Evolutionary conservation across 2,888 invertebrate genomes (phyloP), one percentile per base, ranked within the genome.

Genomic region (Drosophila acutilabella): DNA sequence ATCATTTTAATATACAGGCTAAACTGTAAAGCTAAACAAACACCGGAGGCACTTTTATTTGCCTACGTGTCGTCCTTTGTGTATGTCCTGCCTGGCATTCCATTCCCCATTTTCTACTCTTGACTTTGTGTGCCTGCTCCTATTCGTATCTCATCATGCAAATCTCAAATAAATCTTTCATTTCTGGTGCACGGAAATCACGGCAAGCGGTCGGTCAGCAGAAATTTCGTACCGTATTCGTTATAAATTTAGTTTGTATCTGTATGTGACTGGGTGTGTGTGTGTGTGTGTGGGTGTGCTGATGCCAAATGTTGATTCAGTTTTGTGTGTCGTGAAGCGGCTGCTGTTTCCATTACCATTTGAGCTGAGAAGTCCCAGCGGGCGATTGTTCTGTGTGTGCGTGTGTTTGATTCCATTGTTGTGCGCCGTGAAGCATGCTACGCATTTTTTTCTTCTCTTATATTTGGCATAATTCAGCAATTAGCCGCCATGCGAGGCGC

Each of bases 81-180:
- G 69, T 51, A 4, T 45, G 48, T 26, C 38, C 40, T 11, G 16
- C 26, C 6, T 10, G 2, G 8, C 2, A 20, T 18, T 30, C 14
- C 48, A 36, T 48, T 41, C 41, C 41, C 23, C 36, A 48, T 57
- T 48, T 20, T 42, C 51, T 54, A 50, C 16, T 36, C 47, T 13
- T 33, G 10, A 11, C 18, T 41, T 16, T 14, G 4, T 41, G n/a
- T 23, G 36, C 36, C 20, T 44, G 11, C 23, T 54, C 2, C 74
- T 44, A 40, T n/a, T 41, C 56, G 16, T 84, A 86, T 86, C 89
- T 78, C 77, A 66, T 83, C 86, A 86, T 78, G 86, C 74, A 77
- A 89, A 86, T 86, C 90, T 78, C 47, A 70, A 83, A 86, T 89
- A 88, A 86, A 89, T 86, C 89, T 83, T 72, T 69, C 83, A 83